Evolutionary conservation across 2,888 invertebrate species (phyloP), one percentile per base, ranked within the genome.

Genomic region (Himalopsyche tibetana): DNA sequence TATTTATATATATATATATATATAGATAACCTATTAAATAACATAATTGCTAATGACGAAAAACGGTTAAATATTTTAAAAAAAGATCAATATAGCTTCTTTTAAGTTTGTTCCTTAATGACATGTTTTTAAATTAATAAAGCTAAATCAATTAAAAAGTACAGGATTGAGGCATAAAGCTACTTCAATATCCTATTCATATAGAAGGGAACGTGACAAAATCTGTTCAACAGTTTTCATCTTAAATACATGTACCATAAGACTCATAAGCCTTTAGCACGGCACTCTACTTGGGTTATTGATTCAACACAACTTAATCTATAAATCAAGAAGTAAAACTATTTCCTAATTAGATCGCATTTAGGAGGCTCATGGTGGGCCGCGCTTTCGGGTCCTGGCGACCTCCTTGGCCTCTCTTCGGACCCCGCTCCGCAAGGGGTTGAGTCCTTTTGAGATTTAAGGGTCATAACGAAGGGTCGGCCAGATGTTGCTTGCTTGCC

Each of bases 261-360:
- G 74, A 74, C 74, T 36, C 74, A 74, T 74, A 74, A 74, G 74
- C 74, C 74, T 36, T 36, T 74, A 36, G 36, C 81, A 81, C 81
- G 81, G 81, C 45, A 15, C 42, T 40, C 55, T 42, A 19, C 55
- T 81, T 15, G 55, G 69, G 85, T 85, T 87, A 87, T 87, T 87
- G 87, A 87, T 87, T 87, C 87, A 81, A 55, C 82, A 82, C 88
- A 93, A 93, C 93, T 93, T 93, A 91, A 92, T 92, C 93, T 93
- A 93, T 93, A 93, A 93, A 93, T 93, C 93, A 93, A 93, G 93
- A 92, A 93, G 93, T 92, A 92, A 93, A 93, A 93, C 93, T 93
- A 93, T 93, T 93, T 92, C 91, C 93, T 93, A 93, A 93, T 93
- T 93, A 93, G 93, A 93, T 93, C 93, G 93, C 91, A 92, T 93